These are phyloP conservation scores for Xenentodon cancila DNA, from an alignment of 2,797 vertebrate genomes.

Conservation along the genomic window DNA sequence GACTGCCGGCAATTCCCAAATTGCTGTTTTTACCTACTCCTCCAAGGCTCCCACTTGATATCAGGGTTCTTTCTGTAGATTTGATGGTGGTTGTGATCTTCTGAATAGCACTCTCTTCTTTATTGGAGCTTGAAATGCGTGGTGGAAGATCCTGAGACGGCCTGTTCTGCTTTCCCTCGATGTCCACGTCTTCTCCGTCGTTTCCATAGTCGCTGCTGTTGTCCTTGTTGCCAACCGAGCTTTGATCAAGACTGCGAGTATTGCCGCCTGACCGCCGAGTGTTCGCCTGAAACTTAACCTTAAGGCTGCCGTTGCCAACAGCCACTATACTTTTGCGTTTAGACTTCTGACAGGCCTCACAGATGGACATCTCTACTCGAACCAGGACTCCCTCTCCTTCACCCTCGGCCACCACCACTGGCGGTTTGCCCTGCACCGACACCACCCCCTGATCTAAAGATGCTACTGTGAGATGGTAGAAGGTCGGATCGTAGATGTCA, in stretches of 20 bases:
- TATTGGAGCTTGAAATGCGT: constrained; percentile 77
- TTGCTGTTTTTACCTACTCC: constrained; percentile 65
- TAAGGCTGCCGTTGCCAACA: constrained; percentile 85
- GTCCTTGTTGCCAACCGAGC: constrained; percentile 43
- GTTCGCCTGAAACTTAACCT: constrained; percentile 85
- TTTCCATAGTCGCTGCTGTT: constrained; percentile 72
- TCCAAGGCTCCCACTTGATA: constrained; percentile 77
- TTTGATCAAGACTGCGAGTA: constrained; percentile 54
- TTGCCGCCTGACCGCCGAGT: constrained; percentile 44
- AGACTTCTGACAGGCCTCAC: constrained; percentile 90
- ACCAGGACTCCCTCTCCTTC: constrained; percentile 90
- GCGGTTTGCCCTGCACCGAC: constrained; percentile 84
- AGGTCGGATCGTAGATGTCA: constrained; percentile 89
- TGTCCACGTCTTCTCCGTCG: constrained; percentile 63
- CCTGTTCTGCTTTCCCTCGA: constrained; percentile 62
- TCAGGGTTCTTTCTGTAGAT: constrained; percentile 77
- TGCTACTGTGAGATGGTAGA: constrained; percentile 82
- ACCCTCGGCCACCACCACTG: constrained; percentile 82
- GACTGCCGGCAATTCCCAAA: constrained; percentile 51
- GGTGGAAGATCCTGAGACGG: constrained; percentile 52
- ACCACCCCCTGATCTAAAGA: constrained; percentile 85
- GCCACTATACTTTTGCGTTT: constrained; percentile 91
- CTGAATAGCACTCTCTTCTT: constrained; percentile 77
- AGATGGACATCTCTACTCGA: constrained; percentile 90
- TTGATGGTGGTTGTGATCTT: constrained; percentile 83